These are phyloP conservation scores for Platysternon megacephalum DNA, from an alignment of 2,113 vertebrate genomes.

Conservation along the genomic window DNA sequence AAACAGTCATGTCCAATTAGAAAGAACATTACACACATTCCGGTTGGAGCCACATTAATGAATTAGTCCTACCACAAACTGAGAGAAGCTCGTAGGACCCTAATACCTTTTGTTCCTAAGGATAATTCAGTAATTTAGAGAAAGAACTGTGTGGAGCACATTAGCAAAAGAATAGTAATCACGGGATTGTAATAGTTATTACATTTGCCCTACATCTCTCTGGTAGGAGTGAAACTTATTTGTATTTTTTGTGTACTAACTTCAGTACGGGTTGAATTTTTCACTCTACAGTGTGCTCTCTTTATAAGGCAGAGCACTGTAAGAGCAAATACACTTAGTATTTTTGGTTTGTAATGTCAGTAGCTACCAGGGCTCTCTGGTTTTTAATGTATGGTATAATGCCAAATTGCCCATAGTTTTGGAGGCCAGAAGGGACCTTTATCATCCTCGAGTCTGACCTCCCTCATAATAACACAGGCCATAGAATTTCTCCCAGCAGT, in stretches of 20 bases:
- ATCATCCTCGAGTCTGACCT: background rate
- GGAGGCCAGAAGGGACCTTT: background rate
- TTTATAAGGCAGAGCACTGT: background rate
- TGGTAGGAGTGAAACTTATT: background rate
- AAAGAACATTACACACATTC: constrained; percentile 77
- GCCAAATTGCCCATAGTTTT: background rate
- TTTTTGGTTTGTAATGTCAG: background rate
- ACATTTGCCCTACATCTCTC: constrained; percentile 16
- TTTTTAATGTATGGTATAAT: background rate
- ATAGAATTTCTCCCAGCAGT: background rate
- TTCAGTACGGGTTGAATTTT: fast-evolving
- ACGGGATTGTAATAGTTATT: background rate
- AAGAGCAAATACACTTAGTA: fast-evolving
- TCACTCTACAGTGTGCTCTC: background rate
- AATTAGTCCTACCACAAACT: constrained; percentile 86
- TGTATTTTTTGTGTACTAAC: background rate
- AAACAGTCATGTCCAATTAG: constrained; percentile 85
- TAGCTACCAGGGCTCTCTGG: background rate
- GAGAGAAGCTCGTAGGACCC: constrained; percentile 77
- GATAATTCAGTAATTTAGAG: constrained; percentile 80
- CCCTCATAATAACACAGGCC: background rate
- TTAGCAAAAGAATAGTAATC: constrained; percentile 52
- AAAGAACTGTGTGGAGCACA: constrained; percentile 68
- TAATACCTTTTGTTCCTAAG: constrained; percentile 81
- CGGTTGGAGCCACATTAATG: constrained; percentile 83